Evolutionary conservation across 2,797 vertebrate genomes (phyloP), one percentile per base, ranked within the genome.

Genomic region (Taenioides sp.): DNA sequence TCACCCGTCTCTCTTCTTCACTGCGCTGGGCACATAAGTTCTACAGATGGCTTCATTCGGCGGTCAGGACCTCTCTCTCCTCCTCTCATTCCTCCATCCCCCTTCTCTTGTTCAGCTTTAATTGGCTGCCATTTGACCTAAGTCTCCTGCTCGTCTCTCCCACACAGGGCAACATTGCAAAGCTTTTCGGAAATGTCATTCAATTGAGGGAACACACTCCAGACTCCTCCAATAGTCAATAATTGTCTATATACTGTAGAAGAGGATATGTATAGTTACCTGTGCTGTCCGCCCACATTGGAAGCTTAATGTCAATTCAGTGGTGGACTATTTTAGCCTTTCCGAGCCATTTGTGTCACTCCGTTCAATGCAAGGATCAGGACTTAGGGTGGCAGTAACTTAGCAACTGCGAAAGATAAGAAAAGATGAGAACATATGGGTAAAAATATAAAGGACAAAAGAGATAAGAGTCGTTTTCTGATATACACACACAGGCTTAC

Each of bases 361-460:
- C 84, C 70, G 82, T 81, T 62, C 71, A 50, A 78, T 63, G 80
- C 81, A 83, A 82, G 84, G 87, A 89, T 85, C 89, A 62, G 89
- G 83, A 92, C 89, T 85, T 71, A 73, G 11, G 86, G 81, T 73
- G 89, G 86, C 90, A 84, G 94, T 95, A 93, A 85, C 94, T 93
- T 92, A 95, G 94, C 94, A 95, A 95, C 94, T 89, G 87, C 85
- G 34, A 80, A 88, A 88, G 86, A 80, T 78, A 81, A 82, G 81
- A 89, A 82, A 82, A 81, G 81, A 88, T 79, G 52, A 69, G 73
- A 81, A 76, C 73, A 80, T 61, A 55, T 67, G 79, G 83, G 88
- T 85, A 84, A 87, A 87, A 87, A 90, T 91, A 90, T 88, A 87
- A 83, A 18, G 40, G 16, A 17, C 22, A 49, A 64, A n/a, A 43